Evolutionary conservation across 92 coral and sea anemone species (phyloP).

Genomic region (Blastomussa wellsi): DNA sequence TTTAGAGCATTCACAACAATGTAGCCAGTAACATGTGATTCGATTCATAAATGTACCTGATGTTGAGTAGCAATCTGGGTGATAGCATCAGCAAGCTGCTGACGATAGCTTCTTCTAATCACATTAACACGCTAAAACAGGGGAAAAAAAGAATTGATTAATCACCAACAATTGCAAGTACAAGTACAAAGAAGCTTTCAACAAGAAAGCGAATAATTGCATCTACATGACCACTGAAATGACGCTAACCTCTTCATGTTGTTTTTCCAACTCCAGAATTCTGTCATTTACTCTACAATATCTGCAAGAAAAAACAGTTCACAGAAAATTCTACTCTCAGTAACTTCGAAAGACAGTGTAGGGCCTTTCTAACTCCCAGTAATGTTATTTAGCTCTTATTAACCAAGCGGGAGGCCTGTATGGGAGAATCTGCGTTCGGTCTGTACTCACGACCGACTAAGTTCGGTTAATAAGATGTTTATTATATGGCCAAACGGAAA

Average conservation of each 20-base stretch:
- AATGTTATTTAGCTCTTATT: no score
- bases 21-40: no score
- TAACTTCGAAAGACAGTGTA: not conserved
- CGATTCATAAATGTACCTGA: slow-evolving; percentile 60
- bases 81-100: slow-evolving; percentile 89
- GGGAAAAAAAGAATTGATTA: slow-evolving; percentile 1
- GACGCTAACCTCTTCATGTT: slow-evolving; percentile 78
- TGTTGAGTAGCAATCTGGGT: slow-evolving; percentile 87
- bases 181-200: not conserved
- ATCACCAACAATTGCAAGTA: not conserved
- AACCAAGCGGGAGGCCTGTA: no score
- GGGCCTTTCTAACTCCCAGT: no score
- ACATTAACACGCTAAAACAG: slow-evolving; percentile 74
- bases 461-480: no score
- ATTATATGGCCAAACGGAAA: no score
- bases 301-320: slow-evolving; percentile 38
- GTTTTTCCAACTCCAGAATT: slow-evolving; percentile 83
- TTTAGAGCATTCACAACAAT: no score
- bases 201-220: no score
- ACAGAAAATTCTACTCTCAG: not conserved
- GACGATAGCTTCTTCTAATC: slow-evolving; percentile 90
- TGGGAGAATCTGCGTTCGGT: no score
- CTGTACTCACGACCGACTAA: no score
- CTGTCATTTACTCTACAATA: slow-evolving; percentile 95
- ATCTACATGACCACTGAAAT: not conserved